Percentiles rank a stretch among this genome's conserved stretches.
Evolutionary conservation across 2,888 invertebrate genomes (phyloP).

Genomic region (Stenoptilia bipunctidactyla): DNA sequence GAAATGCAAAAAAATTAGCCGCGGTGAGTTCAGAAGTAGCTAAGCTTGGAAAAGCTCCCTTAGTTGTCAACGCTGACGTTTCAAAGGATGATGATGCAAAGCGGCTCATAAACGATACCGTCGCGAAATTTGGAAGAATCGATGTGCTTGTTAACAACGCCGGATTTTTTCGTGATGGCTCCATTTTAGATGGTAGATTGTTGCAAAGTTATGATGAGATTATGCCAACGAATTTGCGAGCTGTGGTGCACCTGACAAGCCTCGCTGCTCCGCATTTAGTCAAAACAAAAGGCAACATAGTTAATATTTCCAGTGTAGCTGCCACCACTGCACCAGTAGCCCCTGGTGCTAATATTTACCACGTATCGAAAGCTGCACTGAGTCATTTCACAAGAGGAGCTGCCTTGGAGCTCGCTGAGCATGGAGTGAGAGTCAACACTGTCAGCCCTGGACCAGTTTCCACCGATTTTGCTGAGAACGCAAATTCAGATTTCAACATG

Average conservation of each 20-base stretch:
- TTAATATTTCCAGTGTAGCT: constrained; percentile 19
- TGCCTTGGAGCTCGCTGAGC: constrained; percentile 73
- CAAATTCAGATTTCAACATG: not conserved
- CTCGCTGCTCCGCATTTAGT: constrained; percentile 18
- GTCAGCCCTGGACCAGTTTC: constrained; percentile 80
- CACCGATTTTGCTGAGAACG: constrained; percentile 16
- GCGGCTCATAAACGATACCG: constrained; percentile 19
- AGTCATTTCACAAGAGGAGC: constrained; percentile 80
- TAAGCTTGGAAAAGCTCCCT: constrained; percentile 15
- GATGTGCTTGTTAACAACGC: constrained; percentile 30
- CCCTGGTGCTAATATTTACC: constrained; percentile 12
- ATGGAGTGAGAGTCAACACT: constrained; percentile 76
- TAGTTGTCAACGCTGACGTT: constrained; percentile 22
- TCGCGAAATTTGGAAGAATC: constrained; percentile 21
- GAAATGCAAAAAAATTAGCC: constrained; percentile 14
- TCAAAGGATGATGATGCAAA: constrained; percentile 20
- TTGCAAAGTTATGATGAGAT: constrained; percentile 18
- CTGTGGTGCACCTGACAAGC: constrained; percentile 16
- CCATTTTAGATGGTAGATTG: constrained; percentile 16
- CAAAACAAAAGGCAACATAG: constrained; percentile 18
- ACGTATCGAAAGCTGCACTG: constrained; percentile 39
- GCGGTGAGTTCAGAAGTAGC: constrained; percentile 11
- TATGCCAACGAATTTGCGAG: constrained; percentile 18
- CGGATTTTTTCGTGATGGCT: constrained; percentile 15
- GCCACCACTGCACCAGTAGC: constrained; percentile 6